Base-by-base conservation (phyloP, 1,140 invertebrate genomes). In the Delia radicum region DNA sequence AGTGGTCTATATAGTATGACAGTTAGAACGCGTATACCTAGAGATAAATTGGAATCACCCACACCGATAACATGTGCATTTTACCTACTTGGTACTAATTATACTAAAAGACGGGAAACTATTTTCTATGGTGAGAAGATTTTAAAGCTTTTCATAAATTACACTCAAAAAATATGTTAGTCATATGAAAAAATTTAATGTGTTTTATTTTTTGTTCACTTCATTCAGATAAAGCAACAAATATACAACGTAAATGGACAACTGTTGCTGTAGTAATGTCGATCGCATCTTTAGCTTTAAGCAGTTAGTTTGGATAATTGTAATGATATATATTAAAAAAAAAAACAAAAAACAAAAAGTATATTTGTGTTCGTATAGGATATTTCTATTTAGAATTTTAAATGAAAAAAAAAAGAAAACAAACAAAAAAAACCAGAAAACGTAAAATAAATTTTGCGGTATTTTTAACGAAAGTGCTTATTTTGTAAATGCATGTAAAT, bases 401-500 rank as follows among this genome's bases (percentile, higher is more conserved):
- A 69, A 69, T 33, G 28, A 69, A 33, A 69, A 69, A 28, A 0
- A 33, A 10, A 69, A 69, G 0, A 37, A 69, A 31, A 21, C 33
- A 33, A 37, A 69, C 12, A 33, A 8, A 33, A 3, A 24, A 29
- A 67, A 31, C 15, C 2, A 31, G 28, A 69, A 69, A 69, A 80
- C 78, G 79, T 82, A 82, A 85, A 83, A 74, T 83, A 82, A 82
- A 85, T 82, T 85, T 85, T 82, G 83, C 83, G 83, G 82, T 82
- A 85, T 85, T 85, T 84, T 85, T 77, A 69, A 69, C 65, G 82
- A 85, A 81, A 79, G 79, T 82, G 83, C 83, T 85, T 85, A 85
- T 85, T 85, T 85, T 85, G 81, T 85, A 85, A 81, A 85, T 85
- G 83, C 83, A 85, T 85, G 79, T 85, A 83, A 81, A 81, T 82